A percentile compares a stretch with the other conserved stretches of the same genome.
Conservation (phyloP, 1,140 invertebrate genomes). For the Helicoverpa zea region DNA sequence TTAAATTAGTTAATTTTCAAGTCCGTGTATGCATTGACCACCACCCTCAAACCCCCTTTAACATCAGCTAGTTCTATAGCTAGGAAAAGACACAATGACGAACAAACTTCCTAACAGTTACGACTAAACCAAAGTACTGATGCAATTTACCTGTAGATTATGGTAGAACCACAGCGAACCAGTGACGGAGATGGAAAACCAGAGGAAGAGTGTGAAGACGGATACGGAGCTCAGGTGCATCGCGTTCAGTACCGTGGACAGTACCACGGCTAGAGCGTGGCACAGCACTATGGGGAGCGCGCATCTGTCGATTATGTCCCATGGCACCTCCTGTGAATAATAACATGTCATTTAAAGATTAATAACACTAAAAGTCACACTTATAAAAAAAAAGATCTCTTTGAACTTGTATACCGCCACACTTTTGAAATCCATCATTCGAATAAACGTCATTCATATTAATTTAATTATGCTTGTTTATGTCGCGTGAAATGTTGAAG, state of each 20-base stretch:
- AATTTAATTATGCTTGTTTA: not conserved
- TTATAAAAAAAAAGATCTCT: too few species aligned
- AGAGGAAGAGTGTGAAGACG: conserved; percentile 91
- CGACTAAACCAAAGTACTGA: not conserved
- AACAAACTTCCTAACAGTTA: too few species aligned
- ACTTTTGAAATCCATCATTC: too few species aligned
- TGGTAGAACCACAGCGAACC: conserved; percentile 93
- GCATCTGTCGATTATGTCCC: conserved; percentile 93
- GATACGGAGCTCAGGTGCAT: conserved; percentile 91
- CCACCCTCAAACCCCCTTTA: too few species aligned
- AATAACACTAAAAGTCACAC: too few species aligned
- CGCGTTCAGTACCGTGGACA: conserved; percentile 90
- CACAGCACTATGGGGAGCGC: conserved; percentile 92
- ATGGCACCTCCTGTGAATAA: conserved; percentile 88
- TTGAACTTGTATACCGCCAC: too few species aligned
- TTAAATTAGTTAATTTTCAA: too few species aligned
- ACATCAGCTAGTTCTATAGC: too few species aligned
- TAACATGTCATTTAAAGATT: conserved; percentile 1
- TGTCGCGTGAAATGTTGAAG: not conserved
- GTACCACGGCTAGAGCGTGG: conserved; percentile 91
- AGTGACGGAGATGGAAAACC: conserved; percentile 90
- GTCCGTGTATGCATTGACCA: too few species aligned
- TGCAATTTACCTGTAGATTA: conserved; percentile 91
- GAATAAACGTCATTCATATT: not conserved
- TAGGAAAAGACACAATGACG: too few species aligned